phyloP scores from a whole-genome alignment of 2,888 invertebrate species.

The Philonicus albiceps region DNA sequence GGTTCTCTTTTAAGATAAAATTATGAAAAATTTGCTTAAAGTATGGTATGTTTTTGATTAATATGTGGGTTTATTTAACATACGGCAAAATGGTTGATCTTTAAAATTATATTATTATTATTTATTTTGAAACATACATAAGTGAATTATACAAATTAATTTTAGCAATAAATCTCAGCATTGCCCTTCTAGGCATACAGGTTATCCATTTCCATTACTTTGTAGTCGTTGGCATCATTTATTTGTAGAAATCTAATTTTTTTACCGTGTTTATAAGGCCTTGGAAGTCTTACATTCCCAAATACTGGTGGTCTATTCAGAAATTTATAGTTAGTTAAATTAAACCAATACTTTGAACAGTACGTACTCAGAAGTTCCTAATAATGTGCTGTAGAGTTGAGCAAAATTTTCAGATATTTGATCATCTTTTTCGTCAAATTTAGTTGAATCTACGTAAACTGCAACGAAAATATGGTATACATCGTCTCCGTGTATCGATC shows the following conservation, averaged over 20 bases:
- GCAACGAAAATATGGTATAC: neutral
- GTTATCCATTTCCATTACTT: neutral
- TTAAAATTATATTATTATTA: neutral
- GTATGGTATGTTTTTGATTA: neutral
- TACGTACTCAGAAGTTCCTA: neutral
- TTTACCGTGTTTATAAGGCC: neutral
- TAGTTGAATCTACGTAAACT: neutral
- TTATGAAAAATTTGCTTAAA: neutral
- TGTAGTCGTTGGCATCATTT: neutral
- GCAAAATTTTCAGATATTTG: neutral
- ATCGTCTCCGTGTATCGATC: conserved; percentile 50
- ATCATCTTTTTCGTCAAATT: neutral
- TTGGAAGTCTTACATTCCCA: neutral
- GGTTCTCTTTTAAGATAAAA: neutral
- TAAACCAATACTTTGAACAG: neutral
- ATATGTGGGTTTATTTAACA: neutral
- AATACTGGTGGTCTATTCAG: neutral
- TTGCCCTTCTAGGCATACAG: too few species aligned
- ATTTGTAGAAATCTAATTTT: neutral
- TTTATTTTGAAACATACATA: neutral
- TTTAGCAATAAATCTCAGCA: too few species aligned
- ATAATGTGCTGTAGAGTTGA: neutral
- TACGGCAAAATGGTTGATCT: neutral
- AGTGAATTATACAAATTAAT: too few species aligned
- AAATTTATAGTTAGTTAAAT: neutral